A percentile compares a stretch with the other conserved stretches of the same genome.
These are phyloP conservation scores for Spicauda simplicius DNA, from an alignment of 2,888 invertebrate species.

Conservation along the genomic window DNA sequence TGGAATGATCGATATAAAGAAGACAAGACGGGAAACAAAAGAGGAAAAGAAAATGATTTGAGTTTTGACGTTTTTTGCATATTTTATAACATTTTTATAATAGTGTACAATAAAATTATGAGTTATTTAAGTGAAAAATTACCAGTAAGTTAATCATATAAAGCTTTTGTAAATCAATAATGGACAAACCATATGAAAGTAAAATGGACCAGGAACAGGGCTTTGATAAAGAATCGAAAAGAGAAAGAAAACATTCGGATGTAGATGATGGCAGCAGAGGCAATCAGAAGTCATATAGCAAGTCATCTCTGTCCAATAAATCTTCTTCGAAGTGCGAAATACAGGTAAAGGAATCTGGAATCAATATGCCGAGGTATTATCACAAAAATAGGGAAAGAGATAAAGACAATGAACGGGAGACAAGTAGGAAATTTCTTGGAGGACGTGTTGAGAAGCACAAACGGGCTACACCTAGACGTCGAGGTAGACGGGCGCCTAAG, in stretches of 20 bases:
- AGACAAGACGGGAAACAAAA: conserved; percentile 33
- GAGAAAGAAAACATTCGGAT: not conserved
- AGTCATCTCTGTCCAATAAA: conserved; percentile 43
- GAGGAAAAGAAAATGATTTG: conserved; percentile 10
- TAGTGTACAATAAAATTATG: not conserved
- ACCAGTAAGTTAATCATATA: conserved; percentile 45
- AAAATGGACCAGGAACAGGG: not conserved
- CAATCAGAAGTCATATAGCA: conserved; percentile 47
- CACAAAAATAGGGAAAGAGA: conserved; percentile 41
- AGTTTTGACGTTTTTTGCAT: not conserved
- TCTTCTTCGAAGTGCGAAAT: conserved; percentile 49
- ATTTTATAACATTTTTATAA: not conserved
- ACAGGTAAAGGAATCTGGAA: not conserved
- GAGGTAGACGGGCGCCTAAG: conserved; percentile 43
- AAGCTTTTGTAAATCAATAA: not conserved
- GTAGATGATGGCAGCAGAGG: conserved; percentile 43
- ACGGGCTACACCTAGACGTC: conserved; percentile 36
- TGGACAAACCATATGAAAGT: not conserved
- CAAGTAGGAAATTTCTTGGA: conserved; percentile 25
- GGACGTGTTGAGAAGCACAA: conserved; percentile 56
- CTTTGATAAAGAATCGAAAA: conserved; percentile 1
- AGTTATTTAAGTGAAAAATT: conserved; percentile 55
- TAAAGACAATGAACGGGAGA: conserved; percentile 45
- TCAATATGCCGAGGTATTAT: conserved; percentile 11
- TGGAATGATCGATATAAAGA: not conserved